These are phyloP conservation scores for Synodontis membranacea DNA, from an alignment of 2,113 vertebrate genomes.

Conservation along the genomic window DNA sequence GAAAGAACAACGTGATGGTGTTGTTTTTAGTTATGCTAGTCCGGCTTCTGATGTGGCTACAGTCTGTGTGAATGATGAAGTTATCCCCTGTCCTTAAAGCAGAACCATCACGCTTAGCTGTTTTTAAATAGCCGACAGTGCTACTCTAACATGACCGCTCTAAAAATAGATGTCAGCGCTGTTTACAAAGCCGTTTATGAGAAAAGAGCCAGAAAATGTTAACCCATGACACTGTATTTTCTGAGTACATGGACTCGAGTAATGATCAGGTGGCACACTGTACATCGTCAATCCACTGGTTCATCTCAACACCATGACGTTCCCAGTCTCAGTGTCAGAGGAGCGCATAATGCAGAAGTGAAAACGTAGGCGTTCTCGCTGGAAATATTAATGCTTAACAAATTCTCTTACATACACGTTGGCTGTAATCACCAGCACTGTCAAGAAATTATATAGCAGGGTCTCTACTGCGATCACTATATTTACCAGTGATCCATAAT, in stretches of 20 bases:
- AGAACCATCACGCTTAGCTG: neutral
- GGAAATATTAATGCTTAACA: neutral
- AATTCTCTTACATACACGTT: neutral
- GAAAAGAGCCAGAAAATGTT: neutral
- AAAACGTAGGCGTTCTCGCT: neutral
- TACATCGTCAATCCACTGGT: neutral
- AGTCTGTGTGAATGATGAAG: constrained; percentile 3
- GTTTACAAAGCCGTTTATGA: neutral
- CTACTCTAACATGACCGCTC: neutral
- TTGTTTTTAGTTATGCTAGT: constrained; percentile 49
- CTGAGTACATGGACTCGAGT: neutral
- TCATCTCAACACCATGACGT: neutral
- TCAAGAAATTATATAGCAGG: neutral
- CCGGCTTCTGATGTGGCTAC: constrained; percentile 36
- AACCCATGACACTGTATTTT: neutral
- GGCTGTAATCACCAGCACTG: neutral
- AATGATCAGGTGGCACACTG: neutral
- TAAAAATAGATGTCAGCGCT: neutral
- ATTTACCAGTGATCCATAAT: neutral
- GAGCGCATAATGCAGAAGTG: neutral
- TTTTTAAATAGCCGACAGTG: neutral
- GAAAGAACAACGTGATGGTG: constrained; percentile 46
- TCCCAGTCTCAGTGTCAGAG: neutral
- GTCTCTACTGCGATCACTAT: neutral
- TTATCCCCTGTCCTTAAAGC: neutral